Evolutionary conservation across 92 coral and sea anemone genomes (phyloP), one percentile per base, ranked within the genome.

Genomic region (Bergia sp.): DNA sequence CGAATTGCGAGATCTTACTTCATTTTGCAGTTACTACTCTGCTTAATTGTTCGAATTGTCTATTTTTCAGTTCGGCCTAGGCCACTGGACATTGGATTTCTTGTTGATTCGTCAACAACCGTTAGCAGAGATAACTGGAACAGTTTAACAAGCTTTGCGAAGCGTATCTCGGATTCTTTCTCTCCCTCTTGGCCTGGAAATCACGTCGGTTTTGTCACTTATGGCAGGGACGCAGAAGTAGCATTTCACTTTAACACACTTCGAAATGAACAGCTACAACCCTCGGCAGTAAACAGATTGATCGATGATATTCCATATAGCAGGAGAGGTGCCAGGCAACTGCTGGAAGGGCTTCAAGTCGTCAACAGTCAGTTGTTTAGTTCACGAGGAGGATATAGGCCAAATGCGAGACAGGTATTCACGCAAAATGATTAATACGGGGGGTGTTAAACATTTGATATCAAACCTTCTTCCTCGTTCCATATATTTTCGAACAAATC

Each of bases 11-110:
- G 18, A 73, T 38, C 29, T 43, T 18, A 53, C 58, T 73, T 73
- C 77, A 73, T 73, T 36, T 10, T 36, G 16, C 77, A 36, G 38
- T 29, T 37, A 36, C 74, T 7, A 36, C 74, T 67, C 38, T n/a
- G 38, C 74, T 10, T 21, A 61, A 61, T 61, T 61, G 18, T 20
- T 20, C 0, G 9, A 79, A 10, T 10, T 45, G 58, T 12, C 29
- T 65, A 3, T 41, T 83, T 43, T 79, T 37, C 77, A 94, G 98
- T 86, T 53, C 96, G 93, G 13, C 90, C 86, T 11, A 90, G 88
- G 49, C 98, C 98, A 37, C 89, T 95, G 64, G 98, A 95, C 82
- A 86, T 95, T 15, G 98, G 94, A 10, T 55, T 95, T 76, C 75
- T 95, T 67, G 88, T 95, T 75, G 98, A 96, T 80, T 93, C 96